Evolutionary conservation across 2,888 invertebrate species (phyloP).

Genomic region (Nemotelus pantherinus): DNA sequence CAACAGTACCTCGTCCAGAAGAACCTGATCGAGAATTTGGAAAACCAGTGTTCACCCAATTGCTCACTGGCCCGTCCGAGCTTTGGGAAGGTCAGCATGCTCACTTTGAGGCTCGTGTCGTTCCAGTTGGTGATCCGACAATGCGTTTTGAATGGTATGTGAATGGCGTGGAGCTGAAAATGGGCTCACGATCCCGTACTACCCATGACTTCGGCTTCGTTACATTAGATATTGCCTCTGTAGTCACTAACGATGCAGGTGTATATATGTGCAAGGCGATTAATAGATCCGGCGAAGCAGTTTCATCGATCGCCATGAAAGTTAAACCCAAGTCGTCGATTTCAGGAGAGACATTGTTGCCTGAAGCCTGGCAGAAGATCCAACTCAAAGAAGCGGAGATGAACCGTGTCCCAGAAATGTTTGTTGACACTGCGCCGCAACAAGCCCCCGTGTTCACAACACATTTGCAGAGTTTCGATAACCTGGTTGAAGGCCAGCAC

Average conservation of each 20-base stretch:
- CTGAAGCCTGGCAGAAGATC: slow-evolving; percentile 92
- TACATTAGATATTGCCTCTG: slow-evolving; percentile 88
- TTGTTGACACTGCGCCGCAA: slow-evolving; percentile 83
- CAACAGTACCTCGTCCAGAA: slow-evolving; percentile 73
- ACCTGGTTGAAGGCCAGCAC: slow-evolving; percentile 85
- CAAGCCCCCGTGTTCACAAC: slow-evolving; percentile 97
- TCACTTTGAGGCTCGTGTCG: slow-evolving; percentile 90
- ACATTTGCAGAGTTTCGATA: slow-evolving; percentile 85
- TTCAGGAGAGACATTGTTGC: slow-evolving; percentile 84
- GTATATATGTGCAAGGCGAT: slow-evolving; percentile 94
- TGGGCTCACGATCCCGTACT: slow-evolving; percentile 91
- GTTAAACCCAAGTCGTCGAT: slow-evolving; percentile 86
- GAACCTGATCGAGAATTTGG: slow-evolving; percentile 85
- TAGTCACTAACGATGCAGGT: slow-evolving; percentile 89
- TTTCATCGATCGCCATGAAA: slow-evolving; percentile 89
- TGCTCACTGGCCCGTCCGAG: slow-evolving; percentile 87
- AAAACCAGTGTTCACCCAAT: slow-evolving; percentile 90
- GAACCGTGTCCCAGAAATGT: slow-evolving; percentile 90
- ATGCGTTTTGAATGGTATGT: slow-evolving; percentile 95
- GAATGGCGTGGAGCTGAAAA: slow-evolving; percentile 90
- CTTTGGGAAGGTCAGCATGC: slow-evolving; percentile 92
- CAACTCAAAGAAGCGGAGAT: slow-evolving; percentile 90
- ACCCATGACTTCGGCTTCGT: slow-evolving; percentile 95
- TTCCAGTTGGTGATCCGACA: slow-evolving; percentile 92
- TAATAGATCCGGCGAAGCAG: slow-evolving; percentile 93